A percentile compares a stretch with the other conserved stretches of the same genome.
These are phyloP conservation scores for Lepidurus packardi DNA, from an alignment of 1,140 invertebrate genomes.

Conservation along the genomic window DNA sequence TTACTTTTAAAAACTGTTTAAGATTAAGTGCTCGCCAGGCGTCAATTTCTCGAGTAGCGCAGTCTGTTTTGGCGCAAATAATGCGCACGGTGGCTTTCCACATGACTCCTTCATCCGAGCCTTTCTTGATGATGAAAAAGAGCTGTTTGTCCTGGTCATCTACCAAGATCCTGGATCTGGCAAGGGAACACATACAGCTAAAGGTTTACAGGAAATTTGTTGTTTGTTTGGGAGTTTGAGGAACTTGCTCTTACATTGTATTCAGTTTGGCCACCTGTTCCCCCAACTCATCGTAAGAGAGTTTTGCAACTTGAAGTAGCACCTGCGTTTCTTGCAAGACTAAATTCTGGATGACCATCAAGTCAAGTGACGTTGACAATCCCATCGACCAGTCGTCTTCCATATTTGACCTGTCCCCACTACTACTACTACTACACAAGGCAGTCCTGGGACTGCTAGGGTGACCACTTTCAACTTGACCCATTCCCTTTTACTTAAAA, in stretches of 20 bases:
- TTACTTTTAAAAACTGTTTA: conserved; percentile 53
- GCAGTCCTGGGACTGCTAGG: not conserved
- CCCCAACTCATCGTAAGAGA: conserved; percentile 52
- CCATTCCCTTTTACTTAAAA: not conserved
- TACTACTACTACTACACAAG: not conserved
- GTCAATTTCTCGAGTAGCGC: conserved; percentile 48
- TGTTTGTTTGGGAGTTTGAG: not conserved
- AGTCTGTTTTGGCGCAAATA: conserved; percentile 57
- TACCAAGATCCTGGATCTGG: conserved; percentile 53
- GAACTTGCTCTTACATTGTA: conserved; percentile 44
- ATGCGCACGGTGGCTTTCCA: conserved; percentile 65
- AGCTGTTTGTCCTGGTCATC: conserved; percentile 56
- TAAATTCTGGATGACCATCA: conserved; percentile 38
- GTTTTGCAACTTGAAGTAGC: conserved; percentile 43
- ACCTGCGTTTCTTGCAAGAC: conserved; percentile 39
- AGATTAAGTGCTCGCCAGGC: conserved; percentile 55
- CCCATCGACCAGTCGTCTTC: not conserved
- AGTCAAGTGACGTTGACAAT: conserved; percentile 27
- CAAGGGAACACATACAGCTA: conserved; percentile 35
- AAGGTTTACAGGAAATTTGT: conserved; percentile 27
- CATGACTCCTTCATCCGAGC: conserved; percentile 56
- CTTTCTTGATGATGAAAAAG: conserved; percentile 59
- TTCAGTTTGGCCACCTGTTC: conserved; percentile 49
- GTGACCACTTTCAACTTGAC: conserved; percentile 3
- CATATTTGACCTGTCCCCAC: not conserved